phyloP scores from a whole-genome alignment of 2,797 vertebrate genomes.

The Nasua narica region DNA sequence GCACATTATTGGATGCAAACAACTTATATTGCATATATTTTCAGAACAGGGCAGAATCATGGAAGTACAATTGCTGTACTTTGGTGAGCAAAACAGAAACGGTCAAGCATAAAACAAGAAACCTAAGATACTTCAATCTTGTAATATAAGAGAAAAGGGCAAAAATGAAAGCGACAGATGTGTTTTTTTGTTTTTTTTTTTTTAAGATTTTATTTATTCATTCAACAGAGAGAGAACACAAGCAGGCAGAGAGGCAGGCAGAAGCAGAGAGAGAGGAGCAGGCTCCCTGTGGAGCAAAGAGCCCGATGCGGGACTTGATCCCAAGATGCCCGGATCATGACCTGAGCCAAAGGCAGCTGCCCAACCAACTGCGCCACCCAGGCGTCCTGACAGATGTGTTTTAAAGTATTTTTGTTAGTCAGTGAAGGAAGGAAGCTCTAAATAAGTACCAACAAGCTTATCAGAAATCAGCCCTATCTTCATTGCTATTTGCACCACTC shows the following conservation, averaged over 20 bases:
- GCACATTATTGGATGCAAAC: background rate
- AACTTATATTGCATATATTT: background rate
- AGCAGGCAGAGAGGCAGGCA: too few species aligned
- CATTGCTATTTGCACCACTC: background rate
- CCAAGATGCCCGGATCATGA: too few species aligned
- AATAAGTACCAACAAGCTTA: background rate
- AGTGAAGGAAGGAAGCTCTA: background rate
- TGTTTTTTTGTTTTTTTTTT: too few species aligned
- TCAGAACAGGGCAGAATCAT: background rate
- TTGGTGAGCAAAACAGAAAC: background rate
- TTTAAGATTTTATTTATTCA: too few species aligned
- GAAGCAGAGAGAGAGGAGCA: too few species aligned
- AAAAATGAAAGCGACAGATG: background rate
- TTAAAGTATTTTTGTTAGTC: background rate
- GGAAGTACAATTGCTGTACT: background rate
- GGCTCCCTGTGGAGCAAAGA: too few species aligned
- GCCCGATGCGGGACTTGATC: too few species aligned
- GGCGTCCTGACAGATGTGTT: background rate
- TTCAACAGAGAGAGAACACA: too few species aligned
- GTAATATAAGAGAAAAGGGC: background rate
- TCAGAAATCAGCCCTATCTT: background rate
- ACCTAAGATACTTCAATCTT: background rate
- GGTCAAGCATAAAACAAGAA: background rate
- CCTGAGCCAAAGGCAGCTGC: too few species aligned
- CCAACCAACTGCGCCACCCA: too few species aligned